Percentiles rank a stretch among this genome's conserved stretches.
Conservation (phyloP, 2,797 vertebrate genomes). For the Acrocephalus scirpaceus region DNA sequence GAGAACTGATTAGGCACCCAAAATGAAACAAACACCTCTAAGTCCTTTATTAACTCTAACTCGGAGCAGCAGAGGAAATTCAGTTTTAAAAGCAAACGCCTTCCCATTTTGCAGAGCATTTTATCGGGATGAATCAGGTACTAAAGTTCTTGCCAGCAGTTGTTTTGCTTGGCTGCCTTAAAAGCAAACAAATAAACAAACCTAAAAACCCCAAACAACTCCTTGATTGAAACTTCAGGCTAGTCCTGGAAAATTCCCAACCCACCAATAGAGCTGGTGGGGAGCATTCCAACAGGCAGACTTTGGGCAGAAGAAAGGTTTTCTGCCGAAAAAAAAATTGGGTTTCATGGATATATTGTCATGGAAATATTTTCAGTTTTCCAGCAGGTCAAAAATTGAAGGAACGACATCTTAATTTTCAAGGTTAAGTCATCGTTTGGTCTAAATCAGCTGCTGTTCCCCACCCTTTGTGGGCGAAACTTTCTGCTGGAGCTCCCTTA, state of each 20-base stretch:
- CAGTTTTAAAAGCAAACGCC: not conserved
- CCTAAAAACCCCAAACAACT: not conserved
- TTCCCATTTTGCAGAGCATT: not conserved
- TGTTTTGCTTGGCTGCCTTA: slow-evolving; percentile 23
- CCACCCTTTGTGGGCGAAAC: slow-evolving; percentile 7
- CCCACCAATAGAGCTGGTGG: not conserved
- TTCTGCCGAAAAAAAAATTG: not conserved
- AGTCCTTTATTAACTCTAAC: not conserved
- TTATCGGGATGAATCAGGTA: not conserved
- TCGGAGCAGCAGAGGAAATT: not conserved
- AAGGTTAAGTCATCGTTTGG: slow-evolving; percentile 37
- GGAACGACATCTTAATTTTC: not conserved
- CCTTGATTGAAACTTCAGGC: slow-evolving; percentile 12
- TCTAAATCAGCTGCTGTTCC: slow-evolving; percentile 33
- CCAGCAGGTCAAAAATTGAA: not conserved
- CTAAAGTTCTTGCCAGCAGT: not conserved
- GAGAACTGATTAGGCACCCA: not conserved
- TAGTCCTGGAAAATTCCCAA: slow-evolving; percentile 15
- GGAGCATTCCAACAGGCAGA: not conserved
- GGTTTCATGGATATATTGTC: not conserved
- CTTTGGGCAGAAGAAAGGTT: not conserved
- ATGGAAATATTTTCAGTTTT: not conserved
- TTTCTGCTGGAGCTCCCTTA: slow-evolving; percentile 5
- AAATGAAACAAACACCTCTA: slow-evolving; percentile 4
- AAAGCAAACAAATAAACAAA: slow-evolving; percentile 28